A percentile compares a stretch with the other conserved stretches of the same genome.
These are phyloP conservation scores for Paracanthobrama guichenoti DNA, from an alignment of 2,113 vertebrate species.

Conservation along the genomic window DNA sequence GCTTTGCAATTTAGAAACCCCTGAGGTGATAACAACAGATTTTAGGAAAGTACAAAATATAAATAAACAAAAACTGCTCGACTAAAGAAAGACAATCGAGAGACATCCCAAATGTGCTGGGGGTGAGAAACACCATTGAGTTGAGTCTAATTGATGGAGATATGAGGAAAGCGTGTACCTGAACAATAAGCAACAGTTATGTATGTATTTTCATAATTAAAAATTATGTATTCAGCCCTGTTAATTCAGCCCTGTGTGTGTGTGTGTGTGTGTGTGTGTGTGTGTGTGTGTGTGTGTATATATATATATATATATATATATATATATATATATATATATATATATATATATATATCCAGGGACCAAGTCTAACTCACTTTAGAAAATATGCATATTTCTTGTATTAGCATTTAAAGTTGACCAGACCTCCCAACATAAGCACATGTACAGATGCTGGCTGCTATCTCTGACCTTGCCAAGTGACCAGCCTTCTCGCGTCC, in stretches of 20 bases:
- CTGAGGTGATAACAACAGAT: background rate
- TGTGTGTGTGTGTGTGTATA: too few species aligned
- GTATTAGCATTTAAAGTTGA: background rate
- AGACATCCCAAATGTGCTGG: background rate
- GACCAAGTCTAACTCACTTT: background rate
- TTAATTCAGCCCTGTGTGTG: background rate
- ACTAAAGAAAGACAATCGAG: too few species aligned
- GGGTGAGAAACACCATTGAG: background rate
- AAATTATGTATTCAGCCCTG: background rate
- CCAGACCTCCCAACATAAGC: background rate
- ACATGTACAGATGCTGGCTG: background rate
- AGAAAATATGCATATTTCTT: background rate
- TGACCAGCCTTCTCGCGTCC: background rate
- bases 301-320: too few species aligned
- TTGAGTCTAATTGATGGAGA: background rate
- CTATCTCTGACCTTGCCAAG: constrained; percentile 14
- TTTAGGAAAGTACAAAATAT: too few species aligned
- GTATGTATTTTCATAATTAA: background rate
- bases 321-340: too few species aligned
- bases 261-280: too few species aligned
- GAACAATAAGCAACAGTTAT: background rate
- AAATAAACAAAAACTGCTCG: too few species aligned
- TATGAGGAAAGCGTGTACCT: background rate
- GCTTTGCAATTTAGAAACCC: background rate
- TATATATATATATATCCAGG: background rate